These are phyloP conservation scores for Hydrotaea cyrtoneurina DNA, from an alignment of 2,888 invertebrate species.

Conservation along the genomic window DNA sequence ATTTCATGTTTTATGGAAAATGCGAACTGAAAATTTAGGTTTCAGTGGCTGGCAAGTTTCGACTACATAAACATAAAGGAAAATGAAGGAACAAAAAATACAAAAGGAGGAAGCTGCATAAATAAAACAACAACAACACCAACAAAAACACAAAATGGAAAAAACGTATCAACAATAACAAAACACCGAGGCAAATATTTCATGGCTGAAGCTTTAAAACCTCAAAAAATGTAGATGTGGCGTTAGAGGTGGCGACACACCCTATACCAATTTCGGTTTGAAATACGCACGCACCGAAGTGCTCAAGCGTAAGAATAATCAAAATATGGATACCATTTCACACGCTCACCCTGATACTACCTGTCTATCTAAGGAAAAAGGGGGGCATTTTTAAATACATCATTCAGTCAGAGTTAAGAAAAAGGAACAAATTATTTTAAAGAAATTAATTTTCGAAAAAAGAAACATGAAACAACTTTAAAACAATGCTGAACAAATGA, in stretches of 20 bases:
- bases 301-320: conserved; percentile 46
- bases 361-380: background rate
- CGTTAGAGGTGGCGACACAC: conserved; percentile 43
- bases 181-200: conserved; percentile 34
- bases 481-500: conserved; percentile 55
- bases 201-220: conserved; percentile 52
- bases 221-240: conserved; percentile 45
- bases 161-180: conserved; percentile 49
- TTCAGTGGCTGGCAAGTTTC: conserved; percentile 57
- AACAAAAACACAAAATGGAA: conserved; percentile 18
- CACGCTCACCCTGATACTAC: background rate
- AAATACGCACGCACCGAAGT: conserved; percentile 37
- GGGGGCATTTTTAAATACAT: background rate
- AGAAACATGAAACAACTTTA: background rate
- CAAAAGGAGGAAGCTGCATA: conserved; percentile 52
- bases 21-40: conserved; percentile 55
- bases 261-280: conserved; percentile 29
- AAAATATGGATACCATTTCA: conserved; percentile 2
- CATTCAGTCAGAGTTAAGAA: background rate
- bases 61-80: conserved; percentile 16
- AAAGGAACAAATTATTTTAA: background rate
- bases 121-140: conserved; percentile 43
- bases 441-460: background rate
- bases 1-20: conserved; percentile 61
- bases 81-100: background rate